Conservation (phyloP, 2,113 vertebrate species). For the Bufo gargarizans region DNA sequence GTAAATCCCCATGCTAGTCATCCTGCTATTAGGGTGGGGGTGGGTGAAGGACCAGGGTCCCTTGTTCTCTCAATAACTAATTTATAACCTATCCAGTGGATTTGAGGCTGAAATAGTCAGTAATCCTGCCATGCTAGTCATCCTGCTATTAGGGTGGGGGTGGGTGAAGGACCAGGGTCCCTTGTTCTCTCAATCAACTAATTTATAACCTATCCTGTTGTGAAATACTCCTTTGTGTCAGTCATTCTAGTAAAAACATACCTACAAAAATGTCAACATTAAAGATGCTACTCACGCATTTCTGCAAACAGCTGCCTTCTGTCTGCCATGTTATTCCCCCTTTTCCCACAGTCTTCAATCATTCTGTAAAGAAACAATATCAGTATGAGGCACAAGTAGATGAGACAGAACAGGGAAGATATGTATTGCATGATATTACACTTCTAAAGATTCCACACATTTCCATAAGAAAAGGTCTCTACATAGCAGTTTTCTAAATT, state of each 20-base stretch:
- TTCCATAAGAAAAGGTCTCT: slow-evolving; percentile 39
- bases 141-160: no score
- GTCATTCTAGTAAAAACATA: not conserved
- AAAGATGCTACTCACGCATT: slow-evolving; percentile 89
- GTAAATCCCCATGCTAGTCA: no score
- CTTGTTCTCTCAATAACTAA: not conserved
- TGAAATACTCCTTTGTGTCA: not conserved
- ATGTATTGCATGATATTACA: slow-evolving; percentile 47
- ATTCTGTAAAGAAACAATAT: slow-evolving; percentile 82
- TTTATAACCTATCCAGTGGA: no score
- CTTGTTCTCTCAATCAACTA: no score
- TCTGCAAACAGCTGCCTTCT: slow-evolving; percentile 99
- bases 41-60: not conserved
- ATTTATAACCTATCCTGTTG: no score
- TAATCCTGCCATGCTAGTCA: no score
- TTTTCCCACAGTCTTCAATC: slow-evolving; percentile 91
- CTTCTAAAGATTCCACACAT: slow-evolving; percentile 33
- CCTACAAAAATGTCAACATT: not conserved
- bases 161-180: no score
- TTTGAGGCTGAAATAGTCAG: no score
- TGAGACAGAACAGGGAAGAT: not conserved
- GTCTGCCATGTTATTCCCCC: slow-evolving; percentile 95
- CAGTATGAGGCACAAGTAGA: slow-evolving; percentile 51
- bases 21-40: no score
- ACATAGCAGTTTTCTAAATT: slow-evolving; percentile 32